Evolutionary conservation across 2,888 invertebrate genomes (phyloP).

Genomic region (Clivina fossor): DNA sequence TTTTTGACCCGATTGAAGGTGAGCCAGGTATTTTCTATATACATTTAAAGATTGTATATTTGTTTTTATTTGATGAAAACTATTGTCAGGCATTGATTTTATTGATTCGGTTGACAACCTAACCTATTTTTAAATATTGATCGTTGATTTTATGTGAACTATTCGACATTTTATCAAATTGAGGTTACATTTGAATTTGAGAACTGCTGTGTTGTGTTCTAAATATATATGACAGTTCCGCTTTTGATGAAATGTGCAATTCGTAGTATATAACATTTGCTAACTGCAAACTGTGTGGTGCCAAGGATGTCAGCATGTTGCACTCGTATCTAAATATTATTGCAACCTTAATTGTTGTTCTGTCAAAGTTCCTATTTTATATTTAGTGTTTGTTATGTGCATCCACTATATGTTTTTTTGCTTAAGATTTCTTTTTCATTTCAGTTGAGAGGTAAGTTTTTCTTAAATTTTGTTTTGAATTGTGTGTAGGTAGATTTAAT

Average conservation of each 20-base stretch:
- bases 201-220: constrained; percentile 28
- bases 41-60: constrained; percentile 13
- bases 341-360: too few relatives aligned
- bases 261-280: too few relatives aligned
- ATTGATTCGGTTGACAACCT: constrained; percentile 9
- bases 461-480: too few relatives aligned
- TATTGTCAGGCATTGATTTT: constrained; percentile 30
- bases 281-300: too few relatives aligned
- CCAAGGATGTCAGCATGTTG: too few relatives aligned
- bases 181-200: constrained; percentile 25
- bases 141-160: constrained; percentile 24
- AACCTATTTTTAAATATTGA: constrained; percentile 32
- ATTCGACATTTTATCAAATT: constrained; percentile 12
- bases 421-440: too few relatives aligned
- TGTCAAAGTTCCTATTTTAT: too few relatives aligned
- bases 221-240: constrained; percentile 15
- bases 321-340: too few relatives aligned
- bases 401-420: too few relatives aligned
- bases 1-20: constrained; percentile 50
- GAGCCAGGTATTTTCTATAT: constrained; percentile 43
- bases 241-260: neutral
- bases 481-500: too few relatives aligned
- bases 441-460: too few relatives aligned
- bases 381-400: too few relatives aligned
- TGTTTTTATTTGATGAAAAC: constrained; percentile 1